Percentiles rank a stretch among this genome's conserved stretches.
Evolutionary conservation across 2,888 invertebrate genomes (phyloP).

Genomic region (Himalopsyche kuldschensis): DNA sequence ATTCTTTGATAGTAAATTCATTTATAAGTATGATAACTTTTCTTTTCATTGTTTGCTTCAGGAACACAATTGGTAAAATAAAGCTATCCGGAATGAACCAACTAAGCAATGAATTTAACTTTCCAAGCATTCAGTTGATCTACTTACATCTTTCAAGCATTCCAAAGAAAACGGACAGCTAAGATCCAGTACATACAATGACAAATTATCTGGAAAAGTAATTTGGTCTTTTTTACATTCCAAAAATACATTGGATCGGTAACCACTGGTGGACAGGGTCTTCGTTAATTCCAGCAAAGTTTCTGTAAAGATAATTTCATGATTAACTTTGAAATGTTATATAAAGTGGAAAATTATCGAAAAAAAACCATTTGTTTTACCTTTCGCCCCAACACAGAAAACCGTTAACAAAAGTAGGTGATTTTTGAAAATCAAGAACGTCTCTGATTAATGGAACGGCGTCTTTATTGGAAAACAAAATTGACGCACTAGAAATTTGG

Average conservation of each 20-base stretch:
- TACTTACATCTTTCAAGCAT: not conserved
- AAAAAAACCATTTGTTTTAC: too few relatives aligned
- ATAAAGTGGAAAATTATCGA: too few relatives aligned
- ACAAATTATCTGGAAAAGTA: not conserved
- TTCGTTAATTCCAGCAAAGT: not conserved
- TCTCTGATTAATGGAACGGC: not conserved
- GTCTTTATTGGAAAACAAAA: not conserved
- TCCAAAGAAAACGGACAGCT: not conserved
- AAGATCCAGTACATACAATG: not conserved
- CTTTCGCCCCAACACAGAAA: not conserved
- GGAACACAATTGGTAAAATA: too few relatives aligned
- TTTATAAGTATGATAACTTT: too few relatives aligned
- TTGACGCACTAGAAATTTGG: not conserved
- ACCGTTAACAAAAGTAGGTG: not conserved
- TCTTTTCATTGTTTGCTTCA: too few relatives aligned
- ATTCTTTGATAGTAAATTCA: too few relatives aligned
- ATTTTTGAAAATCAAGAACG: not conserved
- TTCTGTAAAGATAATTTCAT: not conserved
- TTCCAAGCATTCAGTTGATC: not conserved
- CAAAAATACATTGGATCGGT: not conserved
- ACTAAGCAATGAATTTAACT: too few relatives aligned
- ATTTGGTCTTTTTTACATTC: not conserved
- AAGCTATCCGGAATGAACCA: too few relatives aligned
- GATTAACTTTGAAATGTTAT: too few relatives aligned
- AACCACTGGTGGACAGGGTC: not conserved